Evolutionary conservation across 2,797 vertebrate genomes (phyloP), one percentile per base, ranked within the genome.

Genomic region (Dendrocincla tyrannina): DNA sequence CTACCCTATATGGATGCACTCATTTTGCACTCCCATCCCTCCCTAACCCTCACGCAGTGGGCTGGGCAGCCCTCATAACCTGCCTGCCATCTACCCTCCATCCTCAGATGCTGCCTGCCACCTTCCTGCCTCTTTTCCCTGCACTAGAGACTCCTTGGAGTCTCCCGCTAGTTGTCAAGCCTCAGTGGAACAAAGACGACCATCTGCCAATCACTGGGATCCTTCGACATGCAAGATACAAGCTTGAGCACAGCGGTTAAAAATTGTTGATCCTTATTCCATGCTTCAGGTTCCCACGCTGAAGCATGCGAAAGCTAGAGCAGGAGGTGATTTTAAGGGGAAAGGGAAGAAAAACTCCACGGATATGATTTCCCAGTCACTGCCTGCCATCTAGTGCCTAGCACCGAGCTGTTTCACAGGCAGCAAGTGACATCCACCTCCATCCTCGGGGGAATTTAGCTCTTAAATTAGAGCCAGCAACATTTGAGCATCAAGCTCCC

Each of bases 341-440:
- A 92, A 91, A 80, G 23, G 72, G 64, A 94, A 94, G 79, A 49
- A 12, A 59, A 60, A 39, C 46, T 58, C 42, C 41, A 63, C 3
- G 4, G 58, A 50, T 14, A 41, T 41, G 37, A 96, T 95, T 96
- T 93, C 66, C 62, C 84, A 77, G 91, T 93, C 95, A 32, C 55
- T 88, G 78, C 56, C 97, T 96, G 95, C 97, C 97, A 97, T 66
- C 96, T 97, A 90, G 97, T 85, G 97, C 93, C 52, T 11, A 63
- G 28, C 52, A 3, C 5, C 0, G 1, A 11, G 39, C 74, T 67
- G 35, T 74, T 68, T 69, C 74, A 84, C 3, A 0, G 42, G 68
- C 41, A 62, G 56, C 49, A 27, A 64, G 44, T 3, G 14, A 60
- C 59, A 67, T 41, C 47, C 4, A 9, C 22, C 47, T 79, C 27